These are phyloP conservation scores for Sminthurides bifidus DNA, from an alignment of 1,140 invertebrate species.

Conservation along the genomic window DNA sequence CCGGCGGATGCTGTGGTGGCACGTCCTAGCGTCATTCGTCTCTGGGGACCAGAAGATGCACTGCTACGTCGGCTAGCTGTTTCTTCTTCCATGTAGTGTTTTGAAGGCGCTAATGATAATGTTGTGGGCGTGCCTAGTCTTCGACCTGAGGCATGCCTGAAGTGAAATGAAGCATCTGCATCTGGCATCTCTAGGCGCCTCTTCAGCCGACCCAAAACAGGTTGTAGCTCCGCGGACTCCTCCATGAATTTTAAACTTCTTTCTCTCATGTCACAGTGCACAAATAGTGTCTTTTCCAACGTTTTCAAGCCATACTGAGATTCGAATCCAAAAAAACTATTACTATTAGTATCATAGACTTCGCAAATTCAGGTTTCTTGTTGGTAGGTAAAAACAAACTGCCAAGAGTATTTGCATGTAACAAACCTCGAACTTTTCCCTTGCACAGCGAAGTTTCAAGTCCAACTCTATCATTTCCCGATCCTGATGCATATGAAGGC, in stretches of 20 bases:
- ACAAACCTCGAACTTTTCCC: slow-evolving; percentile 20
- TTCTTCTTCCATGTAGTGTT: no score
- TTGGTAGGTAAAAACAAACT: not conserved
- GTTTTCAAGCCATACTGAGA: slow-evolving; percentile 14
- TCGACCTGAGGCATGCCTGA: no score
- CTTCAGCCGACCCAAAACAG: no score
- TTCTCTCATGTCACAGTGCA: slow-evolving; percentile 1
- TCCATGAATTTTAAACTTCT: not conserved
- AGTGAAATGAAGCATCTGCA: no score
- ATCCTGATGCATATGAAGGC: slow-evolving; percentile 7
- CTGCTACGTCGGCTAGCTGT: no score
- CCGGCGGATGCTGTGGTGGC: no score
- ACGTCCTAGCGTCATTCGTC: no score
- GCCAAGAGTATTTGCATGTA: not conserved
- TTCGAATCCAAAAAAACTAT: not conserved
- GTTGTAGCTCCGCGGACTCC: no score
- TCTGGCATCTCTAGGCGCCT: no score
- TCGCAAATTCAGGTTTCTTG: not conserved
- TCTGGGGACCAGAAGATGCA: no score
- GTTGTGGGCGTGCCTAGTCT: no score
- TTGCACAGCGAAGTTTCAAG: slow-evolving; percentile 13
- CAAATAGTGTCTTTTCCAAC: slow-evolving; percentile 9
- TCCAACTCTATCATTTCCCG: slow-evolving; percentile 13
- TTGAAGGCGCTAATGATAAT: no score
- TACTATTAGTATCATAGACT: not conserved